Base-by-base conservation (phyloP, 2,113 vertebrate genomes). In the Oenanthe oenanthe region DNA sequence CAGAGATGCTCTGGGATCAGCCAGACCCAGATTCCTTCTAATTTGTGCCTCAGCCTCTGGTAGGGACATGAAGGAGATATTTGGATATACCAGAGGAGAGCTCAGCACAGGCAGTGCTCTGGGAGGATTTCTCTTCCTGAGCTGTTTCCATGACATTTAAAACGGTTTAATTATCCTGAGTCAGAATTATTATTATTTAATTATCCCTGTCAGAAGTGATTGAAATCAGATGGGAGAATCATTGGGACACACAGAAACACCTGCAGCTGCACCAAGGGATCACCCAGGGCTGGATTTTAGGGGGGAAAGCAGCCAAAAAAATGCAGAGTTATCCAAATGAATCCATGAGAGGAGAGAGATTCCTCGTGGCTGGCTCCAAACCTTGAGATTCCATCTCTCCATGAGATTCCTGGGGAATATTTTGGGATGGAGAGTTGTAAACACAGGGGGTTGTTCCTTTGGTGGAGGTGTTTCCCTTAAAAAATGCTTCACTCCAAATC, bases 151-250 rank as follows among this genome's bases (percentile, higher is more conserved):
- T 65, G 92, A 65, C n/a, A 28, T 50, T 96, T 88, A 73, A 54
- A 53, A 85, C 53, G 75, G 21, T 80, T 95, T 83, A 60, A 89
- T 96, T 85, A 88, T 38, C 71, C 42, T 2, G 19, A 96, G 85
- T n/a, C n/a, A n/a, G n/a, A n/a, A n/a, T n/a, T n/a, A n/a, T n/a
- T n/a, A n/a, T n/a, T n/a, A n/a, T n/a, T n/a, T n/a, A n/a, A n/a
- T n/a, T n/a, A n/a, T 19, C 54, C 84, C 85, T 92, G 92, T 90
- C 95, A 88, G 3, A 14, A 93, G 54, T 16, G 92, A 88, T 85
- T 73, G 78, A 85, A 57, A 61, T 85, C 5, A 4, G 36, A 38
- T 3, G 28, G 18, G 8, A 5, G 42, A 73, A 40, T 73, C 34
- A 34, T 13, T 4, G 58, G 53, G 71, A 4, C 1, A 7, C 90